phyloP scores from a whole-genome alignment of 2,888 invertebrate genomes.

The Trypoxylon attenuatum region DNA sequence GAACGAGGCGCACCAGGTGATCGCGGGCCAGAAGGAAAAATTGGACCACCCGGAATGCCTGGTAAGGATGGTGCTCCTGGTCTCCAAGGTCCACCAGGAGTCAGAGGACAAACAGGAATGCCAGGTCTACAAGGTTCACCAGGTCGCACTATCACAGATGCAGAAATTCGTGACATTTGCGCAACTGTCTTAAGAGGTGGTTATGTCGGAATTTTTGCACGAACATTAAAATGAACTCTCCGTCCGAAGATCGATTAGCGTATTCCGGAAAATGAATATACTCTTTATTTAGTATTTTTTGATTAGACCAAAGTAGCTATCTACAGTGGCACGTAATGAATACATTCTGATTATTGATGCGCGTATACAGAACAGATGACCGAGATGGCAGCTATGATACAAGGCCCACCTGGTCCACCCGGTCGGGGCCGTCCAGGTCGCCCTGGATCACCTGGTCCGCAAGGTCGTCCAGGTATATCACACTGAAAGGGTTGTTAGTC shows the following conservation, averaged over 20 bases:
- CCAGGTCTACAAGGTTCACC: conserved; percentile 79
- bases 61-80: conserved; percentile 79
- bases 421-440: conserved; percentile 81
- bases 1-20: conserved; percentile 78
- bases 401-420: conserved; percentile 82
- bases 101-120: conserved; percentile 78
- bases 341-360: conserved; percentile 29
- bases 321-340: not conserved
- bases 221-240: no score
- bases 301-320: not conserved
- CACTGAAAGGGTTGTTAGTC: conserved; percentile 14
- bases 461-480: conserved; percentile 76
- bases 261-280: no score
- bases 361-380: conserved; percentile 81
- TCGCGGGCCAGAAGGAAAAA: conserved; percentile 77
- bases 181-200: conserved; percentile 86
- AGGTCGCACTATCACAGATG: conserved; percentile 80
- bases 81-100: conserved; percentile 78
- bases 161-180: conserved; percentile 88
- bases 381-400: conserved; percentile 80
- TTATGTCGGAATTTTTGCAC: not conserved
- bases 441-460: conserved; percentile 82
- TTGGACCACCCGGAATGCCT: conserved; percentile 78
- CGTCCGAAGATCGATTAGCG: no score
- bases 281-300: not conserved